phyloP scores from a whole-genome alignment of 2,113 vertebrate genomes.

The Psilopogon haemacephalus region DNA sequence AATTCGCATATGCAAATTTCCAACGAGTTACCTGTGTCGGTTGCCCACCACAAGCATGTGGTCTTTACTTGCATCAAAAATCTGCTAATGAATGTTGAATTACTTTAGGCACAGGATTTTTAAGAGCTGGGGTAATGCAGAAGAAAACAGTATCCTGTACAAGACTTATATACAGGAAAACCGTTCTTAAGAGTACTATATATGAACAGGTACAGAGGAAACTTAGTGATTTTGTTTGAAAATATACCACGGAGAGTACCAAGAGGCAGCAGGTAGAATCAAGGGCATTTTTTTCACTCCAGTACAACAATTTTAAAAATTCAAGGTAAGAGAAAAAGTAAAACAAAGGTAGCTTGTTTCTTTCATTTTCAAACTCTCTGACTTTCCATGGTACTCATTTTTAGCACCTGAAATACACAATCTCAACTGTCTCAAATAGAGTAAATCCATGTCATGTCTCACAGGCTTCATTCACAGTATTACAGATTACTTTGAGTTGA shows the following conservation, averaged over 20 bases:
- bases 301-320: background rate
- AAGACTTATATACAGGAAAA: background rate
- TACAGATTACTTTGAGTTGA: background rate
- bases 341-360: background rate
- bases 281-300: background rate
- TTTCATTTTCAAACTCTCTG: background rate
- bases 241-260: background rate
- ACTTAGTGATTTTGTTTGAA: background rate
- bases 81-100: background rate
- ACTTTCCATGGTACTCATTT: background rate
- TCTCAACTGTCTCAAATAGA: background rate
- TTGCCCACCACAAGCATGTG: background rate
- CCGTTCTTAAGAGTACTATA: background rate
- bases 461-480: background rate
- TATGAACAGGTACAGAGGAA: rapidly evolving
- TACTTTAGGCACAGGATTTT: background rate
- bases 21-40: background rate
- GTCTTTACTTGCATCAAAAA: background rate
- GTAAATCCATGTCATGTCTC: background rate
- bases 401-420: background rate
- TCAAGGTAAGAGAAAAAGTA: background rate
- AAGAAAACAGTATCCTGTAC: background rate
- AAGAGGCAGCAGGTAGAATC: background rate
- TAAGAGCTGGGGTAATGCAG: background rate
- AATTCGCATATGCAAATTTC: background rate